Evolutionary conservation across 2,797 vertebrate species (phyloP), one percentile per base, ranked within the genome.

Genomic region (Danio kyathit): DNA sequence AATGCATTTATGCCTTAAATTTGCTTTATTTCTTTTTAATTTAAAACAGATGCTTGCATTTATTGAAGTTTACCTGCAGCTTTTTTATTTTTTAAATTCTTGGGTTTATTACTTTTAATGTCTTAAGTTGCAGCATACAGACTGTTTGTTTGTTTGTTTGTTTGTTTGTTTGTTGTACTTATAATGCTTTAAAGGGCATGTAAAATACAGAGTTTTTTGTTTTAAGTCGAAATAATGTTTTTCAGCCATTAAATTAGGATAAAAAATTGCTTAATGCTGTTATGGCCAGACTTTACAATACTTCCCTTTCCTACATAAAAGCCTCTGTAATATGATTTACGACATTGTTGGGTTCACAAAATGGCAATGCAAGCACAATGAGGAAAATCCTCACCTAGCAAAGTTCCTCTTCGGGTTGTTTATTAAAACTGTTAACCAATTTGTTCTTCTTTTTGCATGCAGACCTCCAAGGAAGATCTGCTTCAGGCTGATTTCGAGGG

Each of bases 391-490:
- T 29, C 41, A 49, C 19, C 43, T 12, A 19, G 13, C 41, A 38
- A 74, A n/a, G 56, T 67, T 71, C 61, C 41, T 19, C n/a, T 56
- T 63, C 40, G 59, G 11, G 56, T 29, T 54, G 40, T n/a, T 67
- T 38, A 74, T 67, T 17, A 57, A 46, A 21, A 12, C 48, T 16
- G 64, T 65, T 49, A 41, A 51, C 6, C n/a, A 16, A 16, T 49
- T 48, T 52, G 21, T 74, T 29, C 73, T 17, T 80, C 17, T 66
- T 3, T 84, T 6, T 76, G 5, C 38, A 66, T 76, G 7, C 92
- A 99, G 98, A 99, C 98, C 1, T 99, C 98, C 41, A 99, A 99
- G 88, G 98, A 99, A 87, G 98, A 99, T 89, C 95, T 99, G 88
- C 92, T 99, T 46, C 98, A 99, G 88, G 97, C 98, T 3, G 98